Evolutionary conservation across 2,113 vertebrate genomes (phyloP).

Genomic region (Morphnarchus princeps): DNA sequence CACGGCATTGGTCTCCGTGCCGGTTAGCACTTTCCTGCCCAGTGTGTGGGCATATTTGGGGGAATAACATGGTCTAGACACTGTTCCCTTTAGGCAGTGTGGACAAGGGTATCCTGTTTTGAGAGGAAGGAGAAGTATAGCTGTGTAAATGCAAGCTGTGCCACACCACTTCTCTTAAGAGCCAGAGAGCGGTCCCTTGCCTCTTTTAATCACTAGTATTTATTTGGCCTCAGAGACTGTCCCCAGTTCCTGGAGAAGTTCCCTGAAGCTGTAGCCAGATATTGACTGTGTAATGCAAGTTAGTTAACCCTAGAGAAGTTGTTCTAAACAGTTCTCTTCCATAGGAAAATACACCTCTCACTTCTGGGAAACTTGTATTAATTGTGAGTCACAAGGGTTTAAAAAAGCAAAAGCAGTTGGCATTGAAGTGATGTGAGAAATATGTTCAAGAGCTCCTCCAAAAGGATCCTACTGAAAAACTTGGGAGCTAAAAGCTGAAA

Average conservation of each 20-base stretch:
- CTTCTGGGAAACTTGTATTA: conserved; percentile 8
- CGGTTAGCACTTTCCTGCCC: not conserved
- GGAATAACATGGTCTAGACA: not conserved
- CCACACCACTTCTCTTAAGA: not conserved
- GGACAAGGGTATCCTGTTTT: not conserved
- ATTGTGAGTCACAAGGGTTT: conserved; percentile 26
- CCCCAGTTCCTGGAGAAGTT: not conserved
- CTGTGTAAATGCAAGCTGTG: not conserved
- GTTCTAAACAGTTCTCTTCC: conserved; percentile 7
- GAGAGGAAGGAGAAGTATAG: not conserved
- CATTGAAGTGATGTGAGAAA: not conserved
- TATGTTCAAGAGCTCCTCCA: not conserved
- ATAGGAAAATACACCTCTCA: conserved; percentile 41
- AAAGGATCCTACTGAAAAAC: not conserved
- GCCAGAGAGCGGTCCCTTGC: not conserved
- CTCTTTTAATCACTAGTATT: conserved; percentile 41
- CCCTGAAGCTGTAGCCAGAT: not conserved
- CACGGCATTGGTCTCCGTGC: fast-evolving
- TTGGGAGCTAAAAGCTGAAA: not conserved
- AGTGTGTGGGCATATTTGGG: not conserved
- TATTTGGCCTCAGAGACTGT: conserved; percentile 37
- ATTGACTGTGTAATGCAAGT: conserved; percentile 54
- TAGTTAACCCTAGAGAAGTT: conserved; percentile 46
- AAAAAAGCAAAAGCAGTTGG: not conserved
- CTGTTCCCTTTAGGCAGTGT: not conserved